These are phyloP conservation scores for Dilophus febrilis DNA, from an alignment of 2,888 invertebrate genomes.

Conservation along the genomic window DNA sequence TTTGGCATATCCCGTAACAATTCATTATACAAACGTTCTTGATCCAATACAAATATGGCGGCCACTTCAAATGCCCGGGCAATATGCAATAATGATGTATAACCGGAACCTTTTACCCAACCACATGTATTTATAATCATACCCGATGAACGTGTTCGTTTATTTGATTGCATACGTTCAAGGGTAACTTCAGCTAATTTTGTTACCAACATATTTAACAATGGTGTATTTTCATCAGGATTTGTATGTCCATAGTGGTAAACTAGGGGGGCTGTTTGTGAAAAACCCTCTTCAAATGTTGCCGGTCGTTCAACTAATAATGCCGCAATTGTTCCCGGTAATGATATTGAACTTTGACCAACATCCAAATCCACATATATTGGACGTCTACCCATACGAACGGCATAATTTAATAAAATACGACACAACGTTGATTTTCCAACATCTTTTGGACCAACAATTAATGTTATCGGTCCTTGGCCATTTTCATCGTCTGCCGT, in stretches of 20 bases:
- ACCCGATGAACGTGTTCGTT: constrained; percentile 71
- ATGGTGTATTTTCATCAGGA: constrained; percentile 56
- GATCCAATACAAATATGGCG: constrained; percentile 86
- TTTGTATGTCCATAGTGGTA: constrained; percentile 84
- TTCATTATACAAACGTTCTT: constrained; percentile 90
- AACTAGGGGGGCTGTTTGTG: constrained; percentile 79
- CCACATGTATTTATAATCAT: constrained; percentile 95
- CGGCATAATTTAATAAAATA: constrained; percentile 87
- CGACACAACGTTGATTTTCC: constrained; percentile 87
- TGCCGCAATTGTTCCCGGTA: constrained; percentile 80
- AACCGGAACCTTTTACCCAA: constrained; percentile 88
- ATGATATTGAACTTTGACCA: constrained; percentile 81
- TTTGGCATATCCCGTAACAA: constrained; percentile 82
- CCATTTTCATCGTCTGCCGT: constrained; percentile 58
- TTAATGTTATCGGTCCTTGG: constrained; percentile 70
- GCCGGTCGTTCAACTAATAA: constrained; percentile 83
- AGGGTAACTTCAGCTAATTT: constrained; percentile 73
- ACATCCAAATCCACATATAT: constrained; percentile 91
- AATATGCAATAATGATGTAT: constrained; percentile 68
- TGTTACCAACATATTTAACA: constrained; percentile 70
- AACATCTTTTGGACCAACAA: constrained; percentile 90
- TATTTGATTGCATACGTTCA: constrained; percentile 70
- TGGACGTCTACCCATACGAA: constrained; percentile 72
- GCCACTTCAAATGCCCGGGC: constrained; percentile 93
- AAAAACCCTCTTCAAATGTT: constrained; percentile 87